Base-by-base conservation (phyloP, 2,113 vertebrate species). In the Sterrhoptilus dennistouni region DNA sequence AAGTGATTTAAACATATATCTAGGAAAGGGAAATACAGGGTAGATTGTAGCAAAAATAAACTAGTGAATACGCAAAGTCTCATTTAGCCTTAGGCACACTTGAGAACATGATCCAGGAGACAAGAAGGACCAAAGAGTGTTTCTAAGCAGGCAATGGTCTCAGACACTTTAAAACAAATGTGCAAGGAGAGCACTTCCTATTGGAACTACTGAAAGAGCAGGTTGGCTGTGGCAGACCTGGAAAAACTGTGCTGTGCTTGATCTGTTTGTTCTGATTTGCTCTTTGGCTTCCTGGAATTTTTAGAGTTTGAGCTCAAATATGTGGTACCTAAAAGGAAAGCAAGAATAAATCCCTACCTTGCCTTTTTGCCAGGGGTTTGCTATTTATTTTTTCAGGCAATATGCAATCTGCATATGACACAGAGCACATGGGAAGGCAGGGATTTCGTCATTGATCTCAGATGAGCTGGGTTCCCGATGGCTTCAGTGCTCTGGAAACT, bases 351-450 rank as follows among this genome's bases (percentile, higher is more conserved):
- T 91, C 81, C 64, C 45, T 82, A 21, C 52, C 61, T 90, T 82
- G 18, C 29, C 38, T 79, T 91, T 84, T 54, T 83, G 57, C 76
- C 42, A 59, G 50, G 23, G 29, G 9, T 50, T 94, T 97, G 92
- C 75, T 96, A 95, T 97, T 97, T 97, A 81, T 96, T 97, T 95
- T 97, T 82, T 88, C 88, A 63, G 90, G 86, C 64, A 50, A n/a
- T 75, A 5, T 0, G 4, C 49, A 80, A 91, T 88, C 86, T 96
- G 68, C 72, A 79, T 90, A 52, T 86, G 93, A 83, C 83, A 83
- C 83, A 81, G 22, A 31, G 78, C 33, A 66, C 7, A 64, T 83
- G 70, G 89, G 91, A 93, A 92, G 87, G 13, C 14, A 28, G 18
- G 25, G 44, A 29, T 66, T 94, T 93, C 0, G 1, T 88, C 76